These are phyloP conservation scores for Drosophila pectinifera DNA, from an alignment of 1,140 invertebrate species.

Conservation along the genomic window DNA sequence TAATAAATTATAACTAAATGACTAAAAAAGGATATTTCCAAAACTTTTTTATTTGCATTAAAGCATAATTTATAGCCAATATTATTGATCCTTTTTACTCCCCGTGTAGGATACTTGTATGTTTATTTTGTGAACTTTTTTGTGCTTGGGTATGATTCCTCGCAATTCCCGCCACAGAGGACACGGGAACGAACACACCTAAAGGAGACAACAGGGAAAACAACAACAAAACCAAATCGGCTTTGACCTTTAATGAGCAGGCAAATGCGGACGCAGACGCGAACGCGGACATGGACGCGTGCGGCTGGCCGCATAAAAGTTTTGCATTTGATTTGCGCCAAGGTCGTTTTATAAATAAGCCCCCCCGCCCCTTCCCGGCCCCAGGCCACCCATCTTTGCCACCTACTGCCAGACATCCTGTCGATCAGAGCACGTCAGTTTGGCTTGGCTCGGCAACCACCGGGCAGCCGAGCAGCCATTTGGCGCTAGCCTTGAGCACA, in stretches of 20 bases:
- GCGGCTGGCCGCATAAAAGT: slow-evolving; percentile 60
- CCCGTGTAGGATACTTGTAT: slow-evolving; percentile 13
- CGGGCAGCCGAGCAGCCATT: slow-evolving; percentile 48
- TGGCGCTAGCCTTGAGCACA: slow-evolving; percentile 69
- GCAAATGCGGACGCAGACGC: slow-evolving; percentile 50
- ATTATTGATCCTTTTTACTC: not conserved
- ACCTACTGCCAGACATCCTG: slow-evolving; percentile 50
- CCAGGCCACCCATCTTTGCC: slow-evolving; percentile 17
- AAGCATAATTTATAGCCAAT: not conserved
- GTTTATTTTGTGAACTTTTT: slow-evolving; percentile 11
- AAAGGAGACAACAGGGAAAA: slow-evolving; percentile 39
- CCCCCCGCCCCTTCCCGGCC: slow-evolving; percentile 7
- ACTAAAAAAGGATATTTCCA: too few relatives aligned
- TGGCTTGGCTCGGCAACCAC: too few relatives aligned
- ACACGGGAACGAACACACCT: slow-evolving; percentile 48
- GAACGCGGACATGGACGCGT: slow-evolving; percentile 57
- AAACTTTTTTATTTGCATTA: not conserved
- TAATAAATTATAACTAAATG: too few relatives aligned
- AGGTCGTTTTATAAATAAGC: slow-evolving; percentile 81
- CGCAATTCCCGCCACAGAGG: slow-evolving; percentile 35
- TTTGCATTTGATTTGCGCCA: slow-evolving; percentile 81
- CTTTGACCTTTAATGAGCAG: slow-evolving; percentile 79
- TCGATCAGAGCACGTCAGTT: slow-evolving; percentile 61
- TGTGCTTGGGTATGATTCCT: slow-evolving; percentile 9
- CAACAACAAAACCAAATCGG: slow-evolving; percentile 58